These are phyloP conservation scores for Zoanthus sansibaricus DNA, from an alignment of 92 coral and sea anemone genomes.

Conservation along the genomic window DNA sequence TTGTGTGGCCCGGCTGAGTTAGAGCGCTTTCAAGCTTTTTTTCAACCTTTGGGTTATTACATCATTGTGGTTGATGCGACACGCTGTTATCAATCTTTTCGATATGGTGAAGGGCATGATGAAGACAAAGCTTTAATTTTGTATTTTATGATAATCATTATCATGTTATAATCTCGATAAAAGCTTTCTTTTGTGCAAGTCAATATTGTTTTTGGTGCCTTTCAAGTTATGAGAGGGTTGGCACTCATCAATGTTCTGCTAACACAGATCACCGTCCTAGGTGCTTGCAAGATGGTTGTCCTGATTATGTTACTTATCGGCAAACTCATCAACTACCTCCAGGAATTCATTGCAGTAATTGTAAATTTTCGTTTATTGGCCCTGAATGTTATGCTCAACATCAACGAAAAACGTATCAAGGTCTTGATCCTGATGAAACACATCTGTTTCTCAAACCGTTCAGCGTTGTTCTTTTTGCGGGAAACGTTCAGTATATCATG, in stretches of 20 bases:
- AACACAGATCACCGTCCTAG: neutral
- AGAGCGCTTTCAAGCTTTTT: neutral
- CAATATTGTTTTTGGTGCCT: constrained; percentile 5
- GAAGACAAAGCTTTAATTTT: neutral
- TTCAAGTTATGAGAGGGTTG: neutral
- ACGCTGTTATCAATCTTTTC: neutral
- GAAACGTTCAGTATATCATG: no score
- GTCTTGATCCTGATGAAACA: no score
- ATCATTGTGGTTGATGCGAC: neutral
- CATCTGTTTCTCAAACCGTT: no score
- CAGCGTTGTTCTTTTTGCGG: no score
- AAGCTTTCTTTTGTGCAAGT: neutral
- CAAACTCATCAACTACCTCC: no score
- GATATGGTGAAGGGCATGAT: neutral
- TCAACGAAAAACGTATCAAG: no score
- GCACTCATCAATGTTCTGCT: constrained; percentile 6
- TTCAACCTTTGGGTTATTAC: neutral
- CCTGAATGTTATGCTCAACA: no score
- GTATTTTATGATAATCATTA: neutral
- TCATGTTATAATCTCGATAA: neutral
- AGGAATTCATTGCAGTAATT: no score
- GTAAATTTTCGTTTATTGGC: no score
- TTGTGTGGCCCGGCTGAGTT: neutral
- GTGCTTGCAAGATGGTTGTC: neutral
- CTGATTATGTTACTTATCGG: no score